phyloP scores from a whole-genome alignment of 2,113 vertebrate species.

The Gopherus flavomarginatus region DNA sequence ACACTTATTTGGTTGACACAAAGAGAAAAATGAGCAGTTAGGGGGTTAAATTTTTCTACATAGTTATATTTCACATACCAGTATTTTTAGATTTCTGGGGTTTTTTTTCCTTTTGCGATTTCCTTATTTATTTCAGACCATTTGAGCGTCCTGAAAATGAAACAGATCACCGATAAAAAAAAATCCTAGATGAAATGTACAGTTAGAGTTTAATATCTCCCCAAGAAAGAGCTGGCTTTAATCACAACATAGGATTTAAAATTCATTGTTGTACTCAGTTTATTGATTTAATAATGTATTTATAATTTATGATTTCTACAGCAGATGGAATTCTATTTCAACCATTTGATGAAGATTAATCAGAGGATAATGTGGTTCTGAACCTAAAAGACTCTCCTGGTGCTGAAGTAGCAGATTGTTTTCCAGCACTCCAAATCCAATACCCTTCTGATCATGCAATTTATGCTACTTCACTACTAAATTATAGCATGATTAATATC shows the following conservation, averaged over 20 bases:
- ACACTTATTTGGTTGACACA: background rate
- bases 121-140: constrained; percentile 58
- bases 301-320: constrained; percentile 62
- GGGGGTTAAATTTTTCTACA: constrained; percentile 35
- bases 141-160: constrained; percentile 72
- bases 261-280: constrained; percentile 42
- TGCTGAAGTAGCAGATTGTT: background rate
- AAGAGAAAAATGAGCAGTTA: background rate
- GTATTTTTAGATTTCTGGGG: constrained; percentile 3
- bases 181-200: constrained; percentile 44
- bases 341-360: constrained; percentile 51
- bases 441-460: background rate
- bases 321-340: constrained; percentile 44
- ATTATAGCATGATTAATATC: background rate
- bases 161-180: constrained; percentile 69
- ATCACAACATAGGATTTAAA: constrained; percentile 47
- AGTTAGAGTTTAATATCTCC: constrained; percentile 40
- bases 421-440: constrained; percentile 7
- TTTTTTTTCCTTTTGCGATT: constrained; percentile 50
- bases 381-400: constrained; percentile 29
- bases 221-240: constrained; percentile 63
- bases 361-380: constrained; percentile 36
- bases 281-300: constrained; percentile 66
- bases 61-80: constrained; percentile 63
- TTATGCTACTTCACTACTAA: background rate